Conservation (phyloP, 2,797 vertebrate species). For the Silurus aristotelis region DNA sequence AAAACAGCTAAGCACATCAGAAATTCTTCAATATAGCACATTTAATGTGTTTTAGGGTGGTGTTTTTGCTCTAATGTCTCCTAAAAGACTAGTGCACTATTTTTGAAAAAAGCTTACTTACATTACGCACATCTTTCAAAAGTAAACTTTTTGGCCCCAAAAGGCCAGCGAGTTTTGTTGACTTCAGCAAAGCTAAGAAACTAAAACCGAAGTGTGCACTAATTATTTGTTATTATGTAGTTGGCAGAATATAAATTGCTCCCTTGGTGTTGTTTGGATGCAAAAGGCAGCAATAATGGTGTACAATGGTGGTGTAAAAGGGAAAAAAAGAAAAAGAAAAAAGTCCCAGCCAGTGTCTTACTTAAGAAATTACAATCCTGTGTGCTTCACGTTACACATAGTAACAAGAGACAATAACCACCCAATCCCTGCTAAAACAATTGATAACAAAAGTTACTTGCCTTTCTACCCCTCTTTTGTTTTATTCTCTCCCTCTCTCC, state of each 20-base stretch:
- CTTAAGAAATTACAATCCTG: not conserved
- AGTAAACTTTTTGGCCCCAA: conserved; percentile 34
- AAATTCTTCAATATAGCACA: not conserved
- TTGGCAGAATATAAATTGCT: conserved; percentile 43
- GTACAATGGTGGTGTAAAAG: not conserved
- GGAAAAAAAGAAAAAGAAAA: not conserved
- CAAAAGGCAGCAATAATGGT: conserved; percentile 16
- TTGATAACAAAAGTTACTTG: not conserved
- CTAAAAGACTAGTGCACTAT: conserved; percentile 2
- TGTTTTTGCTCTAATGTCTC: conserved; percentile 6
- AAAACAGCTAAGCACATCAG: not conserved
- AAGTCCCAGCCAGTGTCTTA: not conserved
- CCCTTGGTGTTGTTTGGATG: not conserved
- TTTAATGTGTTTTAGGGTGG: not conserved
- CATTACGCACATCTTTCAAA: conserved; percentile 8
- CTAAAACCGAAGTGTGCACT: conserved; percentile 30
- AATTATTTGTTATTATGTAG: conserved; percentile 42
- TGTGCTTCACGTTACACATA: not conserved
- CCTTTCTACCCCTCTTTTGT: conserved; percentile 3
- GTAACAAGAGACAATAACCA: not conserved
- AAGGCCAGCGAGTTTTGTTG: conserved; percentile 41
- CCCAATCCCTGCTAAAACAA: not conserved
- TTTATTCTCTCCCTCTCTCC: not conserved
- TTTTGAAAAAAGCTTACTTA: not conserved
- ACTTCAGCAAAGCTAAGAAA: conserved; percentile 46